A percentile compares a stretch with the other conserved stretches of the same genome.
Conservation (phyloP, 2,113 vertebrate species). For the Cariama cristata region DNA sequence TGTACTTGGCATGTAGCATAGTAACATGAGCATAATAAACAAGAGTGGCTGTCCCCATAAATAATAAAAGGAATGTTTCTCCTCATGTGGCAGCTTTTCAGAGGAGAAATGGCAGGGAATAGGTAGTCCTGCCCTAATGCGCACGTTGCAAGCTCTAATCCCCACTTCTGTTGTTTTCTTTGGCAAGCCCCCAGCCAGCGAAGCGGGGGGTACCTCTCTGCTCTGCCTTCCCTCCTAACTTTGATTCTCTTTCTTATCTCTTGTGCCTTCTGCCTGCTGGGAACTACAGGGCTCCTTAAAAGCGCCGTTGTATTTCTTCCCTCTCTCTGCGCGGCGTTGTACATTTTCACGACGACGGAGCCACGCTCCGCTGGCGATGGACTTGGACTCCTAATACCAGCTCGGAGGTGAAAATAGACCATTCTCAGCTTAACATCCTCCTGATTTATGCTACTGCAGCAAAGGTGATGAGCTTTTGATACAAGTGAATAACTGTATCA, state of each 20-base stretch:
- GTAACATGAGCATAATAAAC: constrained; percentile 64
- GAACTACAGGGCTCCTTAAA: neutral
- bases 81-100: constrained; percentile 38
- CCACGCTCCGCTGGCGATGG: neutral
- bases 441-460: neutral
- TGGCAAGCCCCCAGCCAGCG: constrained; percentile 27
- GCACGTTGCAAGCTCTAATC: neutral
- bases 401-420: constrained; percentile 10
- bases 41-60: constrained; percentile 62
- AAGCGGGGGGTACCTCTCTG: neutral
- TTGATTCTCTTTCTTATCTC: constrained; percentile 44
- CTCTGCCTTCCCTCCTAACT: neutral
- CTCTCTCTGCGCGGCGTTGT: neutral
- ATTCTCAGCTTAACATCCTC: neutral
- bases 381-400: neutral
- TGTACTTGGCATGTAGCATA: constrained; percentile 50
- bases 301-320: neutral
- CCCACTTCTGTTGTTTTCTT: constrained; percentile 36
- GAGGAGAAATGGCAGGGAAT: constrained; percentile 37
- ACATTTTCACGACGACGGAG: neutral
- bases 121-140: neutral
- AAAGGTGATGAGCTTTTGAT: constrained; percentile 34
- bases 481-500: constrained; percentile 37
- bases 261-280: neutral
- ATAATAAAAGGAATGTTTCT: constrained; percentile 69